phyloP scores from a whole-genome alignment of 1,140 invertebrate species.

The Probaryconus sp. region DNA sequence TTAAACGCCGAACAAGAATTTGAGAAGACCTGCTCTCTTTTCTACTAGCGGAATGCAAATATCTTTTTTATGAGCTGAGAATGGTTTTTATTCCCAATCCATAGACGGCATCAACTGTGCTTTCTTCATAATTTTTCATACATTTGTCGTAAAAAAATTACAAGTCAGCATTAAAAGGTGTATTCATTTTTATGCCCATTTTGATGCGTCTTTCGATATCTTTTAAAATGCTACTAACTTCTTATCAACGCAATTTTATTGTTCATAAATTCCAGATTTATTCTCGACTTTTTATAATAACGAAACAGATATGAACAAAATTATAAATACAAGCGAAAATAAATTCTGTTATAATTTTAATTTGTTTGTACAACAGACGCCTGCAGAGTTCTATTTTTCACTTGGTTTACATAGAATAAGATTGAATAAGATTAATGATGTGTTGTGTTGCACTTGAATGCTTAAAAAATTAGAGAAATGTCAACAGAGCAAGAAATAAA shows the following conservation, averaged over 20 bases:
- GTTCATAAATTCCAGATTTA: conserved; percentile 11
- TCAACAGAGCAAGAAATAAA: not conserved
- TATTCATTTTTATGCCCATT: not conserved
- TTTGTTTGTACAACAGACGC: too few species aligned
- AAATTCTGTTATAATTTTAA: not conserved
- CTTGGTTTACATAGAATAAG: not conserved
- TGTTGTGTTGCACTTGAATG: not conserved
- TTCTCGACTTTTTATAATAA: not conserved
- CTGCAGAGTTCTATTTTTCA: too few species aligned
- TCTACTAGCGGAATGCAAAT: too few species aligned
- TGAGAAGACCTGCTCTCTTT: too few species aligned
- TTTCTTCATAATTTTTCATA: too few species aligned
- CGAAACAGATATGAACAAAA: not conserved
- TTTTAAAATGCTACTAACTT: conserved; percentile 1
- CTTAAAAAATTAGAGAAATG: not conserved
- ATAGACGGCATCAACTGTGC: too few species aligned
- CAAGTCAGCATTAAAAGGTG: not conserved
- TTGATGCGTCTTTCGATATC: conserved; percentile 8
- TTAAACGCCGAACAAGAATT: too few species aligned
- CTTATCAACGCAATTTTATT: conserved; percentile 9
- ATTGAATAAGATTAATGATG: conserved; percentile 8
- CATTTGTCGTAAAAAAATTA: not conserved
- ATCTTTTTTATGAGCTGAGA: too few species aligned
- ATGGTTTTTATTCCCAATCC: too few species aligned
- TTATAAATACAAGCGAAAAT: not conserved